A percentile compares a stretch with the other conserved stretches of the same genome.
Conservation (phyloP, 2,113 vertebrate species). For the Lota lota region DNA sequence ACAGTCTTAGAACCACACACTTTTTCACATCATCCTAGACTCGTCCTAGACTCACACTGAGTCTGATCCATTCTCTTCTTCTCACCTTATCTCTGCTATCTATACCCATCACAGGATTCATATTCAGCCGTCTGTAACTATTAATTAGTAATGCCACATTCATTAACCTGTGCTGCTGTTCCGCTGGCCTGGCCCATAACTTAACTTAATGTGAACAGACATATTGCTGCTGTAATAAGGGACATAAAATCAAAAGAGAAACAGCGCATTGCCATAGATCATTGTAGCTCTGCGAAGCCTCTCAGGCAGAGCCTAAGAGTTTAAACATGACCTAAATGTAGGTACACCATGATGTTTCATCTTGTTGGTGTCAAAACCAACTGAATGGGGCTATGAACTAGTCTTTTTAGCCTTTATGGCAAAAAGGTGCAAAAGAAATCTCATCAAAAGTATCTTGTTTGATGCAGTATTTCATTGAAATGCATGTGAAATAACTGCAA, state of each 20-base stretch:
- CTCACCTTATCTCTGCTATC: conserved; percentile 14
- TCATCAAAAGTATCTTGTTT: no score
- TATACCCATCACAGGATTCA: conserved; percentile 84
- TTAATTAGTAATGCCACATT: conserved; percentile 98
- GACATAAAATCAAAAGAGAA: conserved; percentile 76
- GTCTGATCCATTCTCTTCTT: background rate
- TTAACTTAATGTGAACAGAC: conserved; percentile 77
- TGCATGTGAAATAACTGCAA: no score
- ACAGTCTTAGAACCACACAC: no score
- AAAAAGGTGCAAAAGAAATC: no score
- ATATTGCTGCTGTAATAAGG: conserved; percentile 77
- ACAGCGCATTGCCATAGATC: conserved; percentile 55
- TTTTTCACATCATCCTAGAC: no score
- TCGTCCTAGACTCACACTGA: no score
- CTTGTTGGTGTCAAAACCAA: no score
- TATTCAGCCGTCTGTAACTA: conserved; percentile 93
- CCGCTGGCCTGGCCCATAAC: conserved; percentile 72
- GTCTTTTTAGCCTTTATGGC: no score
- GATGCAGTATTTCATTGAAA: no score
- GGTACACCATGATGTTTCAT: background rate
- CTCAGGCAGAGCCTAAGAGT: conserved; percentile 11
- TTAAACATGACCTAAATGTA: conserved; percentile 22
- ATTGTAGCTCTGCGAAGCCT: conserved; percentile 66
- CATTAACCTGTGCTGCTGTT: conserved; percentile 89
- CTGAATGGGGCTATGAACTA: no score